Conservation (phyloP, 2,797 vertebrate species). For the Gymnocypris eckloni region DNA sequence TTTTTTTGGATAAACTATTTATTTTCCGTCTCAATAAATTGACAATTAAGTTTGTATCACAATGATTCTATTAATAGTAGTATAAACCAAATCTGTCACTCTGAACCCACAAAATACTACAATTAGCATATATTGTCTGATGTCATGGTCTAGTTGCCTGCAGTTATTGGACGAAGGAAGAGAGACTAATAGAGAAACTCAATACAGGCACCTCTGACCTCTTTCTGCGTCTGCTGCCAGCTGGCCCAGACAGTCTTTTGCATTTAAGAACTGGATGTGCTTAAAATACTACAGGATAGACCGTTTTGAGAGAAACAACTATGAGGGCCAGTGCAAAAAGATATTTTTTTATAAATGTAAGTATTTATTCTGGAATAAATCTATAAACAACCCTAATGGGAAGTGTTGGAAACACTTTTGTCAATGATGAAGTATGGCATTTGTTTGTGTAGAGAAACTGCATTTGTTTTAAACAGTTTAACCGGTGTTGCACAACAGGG, state of each 20-base stretch:
- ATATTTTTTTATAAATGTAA: not conserved
- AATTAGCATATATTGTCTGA: slow-evolving; percentile 27
- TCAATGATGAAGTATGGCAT: not conserved
- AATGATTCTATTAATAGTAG: slow-evolving; percentile 25
- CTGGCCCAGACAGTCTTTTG: slow-evolving; percentile 34
- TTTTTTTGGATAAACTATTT: not conserved
- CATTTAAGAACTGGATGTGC: slow-evolving; percentile 42
- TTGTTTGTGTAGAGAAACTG: slow-evolving; percentile 1
- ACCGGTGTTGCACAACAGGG: slow-evolving; percentile 15
- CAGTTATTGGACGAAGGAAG: slow-evolving; percentile 17
- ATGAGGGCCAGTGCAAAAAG: not conserved
- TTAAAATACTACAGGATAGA: slow-evolving; percentile 35
- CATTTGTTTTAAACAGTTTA: not conserved
- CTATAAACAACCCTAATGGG: not conserved
- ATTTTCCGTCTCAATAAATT: not conserved
- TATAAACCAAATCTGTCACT: not conserved
- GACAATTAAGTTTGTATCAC: not conserved
- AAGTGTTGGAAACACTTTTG: not conserved
- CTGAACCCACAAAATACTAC: not conserved
- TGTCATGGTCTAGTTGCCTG: slow-evolving; percentile 46
- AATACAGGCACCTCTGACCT: slow-evolving; percentile 41
- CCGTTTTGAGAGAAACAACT: not conserved
- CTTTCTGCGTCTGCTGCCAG: slow-evolving; percentile 28
- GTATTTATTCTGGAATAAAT: slow-evolving; percentile 14
- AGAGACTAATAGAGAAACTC: slow-evolving; percentile 44